These are phyloP conservation scores for Phymanthus crucifer DNA, from an alignment of 92 coral and sea anemone genomes.

Conservation along the genomic window DNA sequence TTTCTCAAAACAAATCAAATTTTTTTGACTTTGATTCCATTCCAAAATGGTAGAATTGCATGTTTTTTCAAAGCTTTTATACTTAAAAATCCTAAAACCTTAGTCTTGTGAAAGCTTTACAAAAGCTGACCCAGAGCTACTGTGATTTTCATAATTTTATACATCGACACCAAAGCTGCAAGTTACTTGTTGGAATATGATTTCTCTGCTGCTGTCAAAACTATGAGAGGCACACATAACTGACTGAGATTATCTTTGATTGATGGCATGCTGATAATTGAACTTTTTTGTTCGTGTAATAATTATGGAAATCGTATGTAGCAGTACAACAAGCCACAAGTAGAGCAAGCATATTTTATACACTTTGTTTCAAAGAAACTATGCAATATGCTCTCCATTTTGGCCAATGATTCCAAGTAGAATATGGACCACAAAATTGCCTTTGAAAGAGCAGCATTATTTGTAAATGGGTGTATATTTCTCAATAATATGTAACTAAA, in stretches of 20 bases:
- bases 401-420: conserved; percentile 3
- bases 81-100: not conserved
- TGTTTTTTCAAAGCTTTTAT: conserved; percentile 11
- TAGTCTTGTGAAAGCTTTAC: conserved; percentile 1
- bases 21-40: conserved; percentile 5
- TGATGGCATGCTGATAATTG: no score
- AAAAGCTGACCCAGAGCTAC: not conserved
- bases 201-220: no score
- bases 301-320: no score
- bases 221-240: no score
- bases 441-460: conserved; percentile 15
- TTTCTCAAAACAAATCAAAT: not conserved
- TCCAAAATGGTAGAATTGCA: conserved; percentile 14
- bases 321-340: no score
- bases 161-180: no score
- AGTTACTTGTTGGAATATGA: no score
- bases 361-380: conserved; percentile 7
- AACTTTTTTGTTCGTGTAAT: no score
- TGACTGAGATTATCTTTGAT: no score
- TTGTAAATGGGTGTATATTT: conserved; percentile 14
- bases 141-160: no score
- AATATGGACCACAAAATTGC: not conserved
- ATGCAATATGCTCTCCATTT: conserved; percentile 1
- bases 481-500: conserved; percentile 13
- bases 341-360: conserved; percentile 2